Evolutionary conservation across 2,113 vertebrate species (phyloP).

Genomic region (Lanius ludovicianus): DNA sequence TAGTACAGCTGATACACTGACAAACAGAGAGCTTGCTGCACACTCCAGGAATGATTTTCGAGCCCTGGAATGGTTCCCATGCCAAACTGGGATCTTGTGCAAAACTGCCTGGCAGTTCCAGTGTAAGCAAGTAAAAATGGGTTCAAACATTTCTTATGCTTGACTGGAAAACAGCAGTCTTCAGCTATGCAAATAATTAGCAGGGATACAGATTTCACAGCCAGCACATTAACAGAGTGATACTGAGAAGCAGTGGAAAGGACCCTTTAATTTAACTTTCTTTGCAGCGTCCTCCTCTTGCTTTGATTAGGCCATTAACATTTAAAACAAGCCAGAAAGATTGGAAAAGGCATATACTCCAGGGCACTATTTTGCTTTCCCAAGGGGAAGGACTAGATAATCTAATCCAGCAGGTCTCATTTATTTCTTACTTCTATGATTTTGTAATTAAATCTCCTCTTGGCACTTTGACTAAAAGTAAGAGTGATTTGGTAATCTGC

Average conservation of each 20-base stretch:
- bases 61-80: conserved; percentile 53
- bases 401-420: conserved; percentile 50
- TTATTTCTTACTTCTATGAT: conserved; percentile 54
- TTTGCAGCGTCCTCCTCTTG: not conserved
- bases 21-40: conserved; percentile 35
- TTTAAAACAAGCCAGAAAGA: conserved; percentile 28
- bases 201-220: not conserved
- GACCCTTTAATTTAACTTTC: conserved; percentile 3
- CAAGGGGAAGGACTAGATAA: not conserved
- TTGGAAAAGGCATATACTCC: not conserved
- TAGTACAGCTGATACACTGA: conserved; percentile 42
- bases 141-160: conserved; percentile 45
- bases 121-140: conserved; percentile 19
- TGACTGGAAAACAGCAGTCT: conserved; percentile 25
- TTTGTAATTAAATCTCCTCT: conserved; percentile 59
- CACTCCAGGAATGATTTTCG: conserved; percentile 22
- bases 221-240: not conserved
- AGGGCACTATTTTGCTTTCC: conserved; percentile 10
- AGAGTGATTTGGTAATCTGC: conserved; percentile 43
- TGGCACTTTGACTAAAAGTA: conserved; percentile 46
- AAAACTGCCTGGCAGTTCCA: conserved; percentile 8
- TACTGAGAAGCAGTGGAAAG: not conserved
- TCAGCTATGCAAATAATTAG: conserved; percentile 3
- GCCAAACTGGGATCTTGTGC: conserved; percentile 19
- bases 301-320: conserved; percentile 31